Base-by-base conservation (phyloP, 2,797 vertebrate genomes). In the Basileuterus tristriatus region DNA sequence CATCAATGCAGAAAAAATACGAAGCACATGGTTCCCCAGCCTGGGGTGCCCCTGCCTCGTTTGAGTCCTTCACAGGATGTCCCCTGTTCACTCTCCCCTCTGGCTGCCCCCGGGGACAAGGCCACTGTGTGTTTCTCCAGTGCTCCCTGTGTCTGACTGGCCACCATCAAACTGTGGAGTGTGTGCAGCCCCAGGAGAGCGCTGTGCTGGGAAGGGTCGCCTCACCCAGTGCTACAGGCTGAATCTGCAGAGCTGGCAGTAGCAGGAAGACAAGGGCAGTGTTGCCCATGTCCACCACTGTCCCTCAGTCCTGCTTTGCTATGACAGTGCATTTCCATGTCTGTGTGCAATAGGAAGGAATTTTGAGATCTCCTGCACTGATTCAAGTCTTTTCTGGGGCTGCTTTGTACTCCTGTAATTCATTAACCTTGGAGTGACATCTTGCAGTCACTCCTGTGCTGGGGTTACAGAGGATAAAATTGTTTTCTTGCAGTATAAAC, bases 1-100 rank as follows among this genome's bases (percentile, higher is more conserved):
- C 24, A 63, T 14, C 5, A 11, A 17, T 34, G 44, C 26, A 71
- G 78, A 71, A 50, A 39, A 89, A 67, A 52, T 2, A 15, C 0
- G 0, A 50, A 52, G 37, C 1, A 1, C 8, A 2, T 36, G 52
- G 17, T n/a, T 37, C 9, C 16, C 15, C 39, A 2, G 0, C 11
- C 18, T 17, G 16, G 29, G 50, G 26, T 26, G 3, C 14, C 67
- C 15, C 53, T 52, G 29, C 34, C 46, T 56, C 46, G 27, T 29
- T 12, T 0, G 0, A 63, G n/a, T 18, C 44, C 44, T 46, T 46
- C 44, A 46, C 11, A 41, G 36, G 21, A 63, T 36, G 44, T 62
- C 29, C 15, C 12, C 12, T 49, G 19, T 43, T 63, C 2, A 0
- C n/a, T 56, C 9, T 26, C 3, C 23, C 9, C 19, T 47, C 30